These are phyloP conservation scores for Meriones unguiculatus DNA, from an alignment of 2,113 vertebrate species.

Conservation along the genomic window DNA sequence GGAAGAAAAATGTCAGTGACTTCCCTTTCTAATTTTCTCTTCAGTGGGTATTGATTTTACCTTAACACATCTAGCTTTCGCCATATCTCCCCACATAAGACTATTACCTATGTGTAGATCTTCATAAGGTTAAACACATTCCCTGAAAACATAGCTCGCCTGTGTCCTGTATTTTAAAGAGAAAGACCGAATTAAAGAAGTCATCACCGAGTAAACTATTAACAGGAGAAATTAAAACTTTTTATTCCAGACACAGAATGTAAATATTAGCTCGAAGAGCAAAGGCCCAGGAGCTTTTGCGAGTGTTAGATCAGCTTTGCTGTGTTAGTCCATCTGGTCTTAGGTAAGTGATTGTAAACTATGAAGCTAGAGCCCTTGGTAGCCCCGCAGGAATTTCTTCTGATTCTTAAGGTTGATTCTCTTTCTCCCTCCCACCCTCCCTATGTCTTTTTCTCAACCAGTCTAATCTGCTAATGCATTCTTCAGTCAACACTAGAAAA, in stretches of 20 bases:
- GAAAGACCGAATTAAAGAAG: slow-evolving; percentile 70
- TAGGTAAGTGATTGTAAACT: slow-evolving; percentile 57
- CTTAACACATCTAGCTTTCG: slow-evolving; percentile 68
- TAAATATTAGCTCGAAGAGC: slow-evolving; percentile 74
- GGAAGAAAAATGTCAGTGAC: slow-evolving; percentile 43
- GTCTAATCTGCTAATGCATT: slow-evolving; percentile 56
- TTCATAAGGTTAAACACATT: slow-evolving; percentile 75
- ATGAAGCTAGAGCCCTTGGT: slow-evolving; percentile 51
- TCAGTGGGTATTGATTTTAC: slow-evolving; percentile 76
- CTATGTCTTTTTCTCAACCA: slow-evolving; percentile 12
- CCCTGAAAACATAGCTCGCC: slow-evolving; percentile 47
- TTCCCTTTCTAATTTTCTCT: slow-evolving; percentile 71
- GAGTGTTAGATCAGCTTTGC: slow-evolving; percentile 54
- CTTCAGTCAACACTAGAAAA: slow-evolving; percentile 43
- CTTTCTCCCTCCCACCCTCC: neutral
- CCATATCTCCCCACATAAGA: slow-evolving; percentile 51
- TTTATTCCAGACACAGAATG: slow-evolving; percentile 70
- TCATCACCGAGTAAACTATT: slow-evolving; percentile 69
- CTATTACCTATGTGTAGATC: slow-evolving; percentile 35
- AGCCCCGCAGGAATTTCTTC: slow-evolving; percentile 58
- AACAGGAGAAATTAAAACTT: slow-evolving; percentile 77
- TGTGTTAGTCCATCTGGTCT: slow-evolving; percentile 59
- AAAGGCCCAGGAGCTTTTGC: slow-evolving; percentile 57
- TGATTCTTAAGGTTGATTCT: neutral
- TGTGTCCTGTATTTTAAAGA: slow-evolving; percentile 60